phyloP scores from a whole-genome alignment of 2,113 vertebrate genomes.

The Nothoprocta perdicaria region DNA sequence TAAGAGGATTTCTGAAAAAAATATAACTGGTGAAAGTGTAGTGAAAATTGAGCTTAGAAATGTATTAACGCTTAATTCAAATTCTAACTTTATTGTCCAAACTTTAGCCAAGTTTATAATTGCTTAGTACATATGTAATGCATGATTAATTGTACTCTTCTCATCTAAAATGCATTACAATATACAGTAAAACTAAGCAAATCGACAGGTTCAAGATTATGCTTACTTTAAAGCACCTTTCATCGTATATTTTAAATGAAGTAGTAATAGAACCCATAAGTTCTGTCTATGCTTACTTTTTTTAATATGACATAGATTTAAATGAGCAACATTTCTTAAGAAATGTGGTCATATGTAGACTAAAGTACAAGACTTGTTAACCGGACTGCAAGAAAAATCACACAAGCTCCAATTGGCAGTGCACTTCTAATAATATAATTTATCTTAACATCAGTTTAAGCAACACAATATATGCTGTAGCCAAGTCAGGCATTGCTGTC shows the following conservation, averaged over 20 bases:
- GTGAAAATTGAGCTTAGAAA: background rate
- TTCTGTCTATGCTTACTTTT: background rate
- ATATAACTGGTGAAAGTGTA: background rate
- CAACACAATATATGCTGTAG: background rate
- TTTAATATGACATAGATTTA: background rate
- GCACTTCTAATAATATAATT: background rate
- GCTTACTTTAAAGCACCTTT: background rate
- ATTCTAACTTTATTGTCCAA: background rate
- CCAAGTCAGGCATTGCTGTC: background rate
- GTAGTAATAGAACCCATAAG: background rate
- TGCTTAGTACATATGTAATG: background rate
- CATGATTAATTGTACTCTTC: background rate
- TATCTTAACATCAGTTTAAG: background rate
- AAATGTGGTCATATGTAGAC: background rate
- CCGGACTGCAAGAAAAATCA: background rate
- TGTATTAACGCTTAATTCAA: background rate
- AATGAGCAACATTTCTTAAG: background rate
- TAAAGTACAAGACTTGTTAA: background rate
- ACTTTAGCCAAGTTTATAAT: background rate
- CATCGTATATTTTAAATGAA: background rate
- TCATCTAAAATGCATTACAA: background rate
- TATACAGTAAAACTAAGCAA: background rate
- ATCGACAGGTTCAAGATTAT: background rate
- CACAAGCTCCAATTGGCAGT: background rate
- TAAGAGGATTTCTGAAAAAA: background rate